Evolutionary conservation across 1,140 invertebrate species (phyloP).

Genomic region (Caenorhabditis inopinata): DNA sequence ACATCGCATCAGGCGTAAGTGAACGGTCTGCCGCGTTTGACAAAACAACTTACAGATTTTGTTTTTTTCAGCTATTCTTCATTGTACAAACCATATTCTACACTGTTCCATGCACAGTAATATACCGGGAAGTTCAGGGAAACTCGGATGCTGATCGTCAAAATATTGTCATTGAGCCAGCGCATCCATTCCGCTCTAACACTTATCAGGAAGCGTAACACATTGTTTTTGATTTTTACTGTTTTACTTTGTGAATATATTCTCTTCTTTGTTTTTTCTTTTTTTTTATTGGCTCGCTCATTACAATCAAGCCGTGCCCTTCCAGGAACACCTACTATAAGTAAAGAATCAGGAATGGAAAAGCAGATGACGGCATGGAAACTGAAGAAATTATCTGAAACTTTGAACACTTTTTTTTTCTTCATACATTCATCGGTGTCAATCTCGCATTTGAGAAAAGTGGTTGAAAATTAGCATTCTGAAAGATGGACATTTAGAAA

Average conservation of each 20-base stretch:
- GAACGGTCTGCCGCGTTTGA: no score
- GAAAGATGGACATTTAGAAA: no score
- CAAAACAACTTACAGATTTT: not conserved
- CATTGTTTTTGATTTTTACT: no score
- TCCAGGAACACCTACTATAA: no score
- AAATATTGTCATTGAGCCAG: constrained; percentile 27
- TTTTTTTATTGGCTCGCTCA: not conserved
- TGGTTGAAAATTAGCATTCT: no score
- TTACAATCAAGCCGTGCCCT: no score
- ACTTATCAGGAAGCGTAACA: constrained; percentile 39
- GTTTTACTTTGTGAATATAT: not conserved
- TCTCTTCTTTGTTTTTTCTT: not conserved
- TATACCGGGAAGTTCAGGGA: constrained; percentile 10
- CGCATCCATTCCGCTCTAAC: constrained; percentile 34
- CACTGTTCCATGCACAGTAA: constrained; percentile 30
- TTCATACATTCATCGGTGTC: no score
- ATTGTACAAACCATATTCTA: constrained; percentile 39
- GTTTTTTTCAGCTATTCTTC: constrained; percentile 38
- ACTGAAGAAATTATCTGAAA: no score
- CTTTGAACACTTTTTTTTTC: no score
- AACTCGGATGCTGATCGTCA: not conserved
- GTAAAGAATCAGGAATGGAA: no score
- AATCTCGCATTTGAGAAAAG: no score
- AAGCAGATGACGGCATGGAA: no score
- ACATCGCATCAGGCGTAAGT: constrained; percentile 37